A percentile compares a stretch with the other conserved stretches of the same genome.
Evolutionary conservation across 1,140 invertebrate genomes (phyloP).

Genomic region (Hylaeus anthracinus): DNA sequence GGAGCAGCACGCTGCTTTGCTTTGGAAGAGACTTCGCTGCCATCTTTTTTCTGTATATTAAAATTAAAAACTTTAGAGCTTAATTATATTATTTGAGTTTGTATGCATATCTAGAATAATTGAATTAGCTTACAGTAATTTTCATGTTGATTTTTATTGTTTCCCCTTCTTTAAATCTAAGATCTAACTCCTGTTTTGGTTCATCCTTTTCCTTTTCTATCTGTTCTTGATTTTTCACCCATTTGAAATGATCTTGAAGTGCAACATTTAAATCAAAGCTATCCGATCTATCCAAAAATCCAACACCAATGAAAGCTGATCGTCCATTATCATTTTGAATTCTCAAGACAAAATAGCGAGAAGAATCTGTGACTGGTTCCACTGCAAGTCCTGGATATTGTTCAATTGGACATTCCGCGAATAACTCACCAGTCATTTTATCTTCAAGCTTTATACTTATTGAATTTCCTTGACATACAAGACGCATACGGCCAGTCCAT

Average conservation of each 20-base stretch:
- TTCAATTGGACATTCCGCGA: conserved; percentile 99
- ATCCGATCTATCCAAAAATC: conserved; percentile 98
- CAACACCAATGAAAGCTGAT: conserved; percentile 97
- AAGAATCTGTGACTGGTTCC: conserved; percentile 98
- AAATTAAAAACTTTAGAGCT: conserved; percentile 54
- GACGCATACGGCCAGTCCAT: conserved; percentile 96
- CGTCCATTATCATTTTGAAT: conserved; percentile 97
- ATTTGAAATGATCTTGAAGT: conserved; percentile 99
- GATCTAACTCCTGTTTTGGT: conserved; percentile 92
- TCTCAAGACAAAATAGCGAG: conserved; percentile 98
- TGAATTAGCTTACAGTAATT: conserved; percentile 89
- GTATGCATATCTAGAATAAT: conserved; percentile 10
- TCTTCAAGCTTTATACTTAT: conserved; percentile 97
- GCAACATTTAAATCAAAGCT: conserved; percentile 99
- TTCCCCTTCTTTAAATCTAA: conserved; percentile 99
- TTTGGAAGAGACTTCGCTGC: conserved; percentile 85
- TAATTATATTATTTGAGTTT: conserved; percentile 4
- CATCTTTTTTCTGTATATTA: conserved; percentile 90
- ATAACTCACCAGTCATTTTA: conserved; percentile 96
- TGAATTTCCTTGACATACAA: conserved; percentile 93
- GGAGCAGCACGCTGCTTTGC: conserved; percentile 83
- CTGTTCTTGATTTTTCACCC: conserved; percentile 95
- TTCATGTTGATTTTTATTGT: conserved; percentile 99
- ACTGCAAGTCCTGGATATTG: conserved; percentile 96
- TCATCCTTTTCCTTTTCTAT: conserved; percentile 90